Percentiles rank a stretch among this genome's conserved stretches.
phyloP scores from a whole-genome alignment of 2,797 vertebrate species.

The Chaunax sp. region DNA sequence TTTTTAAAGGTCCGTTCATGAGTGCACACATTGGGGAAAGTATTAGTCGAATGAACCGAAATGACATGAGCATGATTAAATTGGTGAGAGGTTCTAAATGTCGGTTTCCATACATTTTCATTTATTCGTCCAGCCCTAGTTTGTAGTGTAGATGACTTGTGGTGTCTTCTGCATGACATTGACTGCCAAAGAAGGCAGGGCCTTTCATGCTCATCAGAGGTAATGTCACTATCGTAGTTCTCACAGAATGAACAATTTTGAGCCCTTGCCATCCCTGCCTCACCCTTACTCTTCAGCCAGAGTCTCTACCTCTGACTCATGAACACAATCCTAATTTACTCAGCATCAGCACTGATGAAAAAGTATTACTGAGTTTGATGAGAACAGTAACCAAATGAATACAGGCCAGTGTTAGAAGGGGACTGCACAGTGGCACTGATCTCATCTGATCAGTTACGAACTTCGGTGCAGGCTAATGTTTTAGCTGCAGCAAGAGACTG shows the following conservation, averaged over 20 bases:
- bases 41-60: too few relatives aligned
- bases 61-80: too few relatives aligned
- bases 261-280: slow-evolving; percentile 42
- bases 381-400: slow-evolving; percentile 37
- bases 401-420: slow-evolving; percentile 47
- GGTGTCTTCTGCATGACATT: slow-evolving; percentile 18
- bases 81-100: too few relatives aligned
- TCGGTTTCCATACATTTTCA: too few relatives aligned
- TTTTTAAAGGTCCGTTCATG: too few relatives aligned
- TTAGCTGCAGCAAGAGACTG: slow-evolving; percentile 47
- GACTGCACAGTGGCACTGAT: slow-evolving; percentile 20
- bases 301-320: slow-evolving; percentile 38
- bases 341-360: slow-evolving; percentile 72
- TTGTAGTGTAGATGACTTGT: slow-evolving; percentile 12
- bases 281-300: slow-evolving; percentile 39
- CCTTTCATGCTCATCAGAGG: slow-evolving; percentile 13
- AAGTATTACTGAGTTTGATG: slow-evolving; percentile 55
- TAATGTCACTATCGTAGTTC: slow-evolving; percentile 61
- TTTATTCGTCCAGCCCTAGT: background rate
- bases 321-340: slow-evolving; percentile 66
- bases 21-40: too few relatives aligned
- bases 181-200: slow-evolving; percentile 37
- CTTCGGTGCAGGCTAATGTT: slow-evolving; percentile 38
- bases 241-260: slow-evolving; percentile 45
- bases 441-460: slow-evolving; percentile 13